Evolutionary conservation across 2,888 invertebrate genomes (phyloP), one percentile per base, ranked within the genome.

Genomic region (Euphydryas editha): DNA sequence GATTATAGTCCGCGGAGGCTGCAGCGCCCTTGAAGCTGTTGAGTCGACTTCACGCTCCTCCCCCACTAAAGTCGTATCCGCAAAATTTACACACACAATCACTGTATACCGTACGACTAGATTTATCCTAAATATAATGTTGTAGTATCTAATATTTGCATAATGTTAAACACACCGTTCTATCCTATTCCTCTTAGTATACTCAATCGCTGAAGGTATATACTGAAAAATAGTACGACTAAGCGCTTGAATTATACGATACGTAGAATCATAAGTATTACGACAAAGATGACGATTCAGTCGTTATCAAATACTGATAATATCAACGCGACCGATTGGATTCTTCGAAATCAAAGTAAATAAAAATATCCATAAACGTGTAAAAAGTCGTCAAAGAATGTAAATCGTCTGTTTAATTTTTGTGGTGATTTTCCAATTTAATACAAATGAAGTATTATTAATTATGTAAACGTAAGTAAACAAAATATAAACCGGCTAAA

Each of bases 1-100:
- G 70, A 63, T 44, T 71, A 60, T 59, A 46, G 58, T 60, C 44
- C 59, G 65, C 69, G 54, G 84, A 87, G 88, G 86, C 88, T 90
- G 89, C 80, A 83, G 74, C 76, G 87, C 80, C 88, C 88, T 88
- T 89, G 85, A 85, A 76, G 57, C 72, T 71, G 75, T 73, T 72
- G 59, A 68, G 67, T 69, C 64, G 51, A 68, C 65, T 72, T 70
- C 72, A 69, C 74, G 67, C 73, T 64, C 68, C 73, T 70, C 70
- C 70, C 71, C 71, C 61, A 37, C 61, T 44, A 54, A 67, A 47
- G 36, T 39, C 54, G 42, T 71, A 36, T 61, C 24, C 56, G 44
- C 54, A 65, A 42, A 24, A 44, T 49, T 59, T 46, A 60, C 55
- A 47, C 18, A 62, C 56, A 62, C 44, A 18, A 17, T 58, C 13